Conservation (phyloP, 2,888 invertebrate genomes). For the Caenorhabditis macrosperma region DNA sequence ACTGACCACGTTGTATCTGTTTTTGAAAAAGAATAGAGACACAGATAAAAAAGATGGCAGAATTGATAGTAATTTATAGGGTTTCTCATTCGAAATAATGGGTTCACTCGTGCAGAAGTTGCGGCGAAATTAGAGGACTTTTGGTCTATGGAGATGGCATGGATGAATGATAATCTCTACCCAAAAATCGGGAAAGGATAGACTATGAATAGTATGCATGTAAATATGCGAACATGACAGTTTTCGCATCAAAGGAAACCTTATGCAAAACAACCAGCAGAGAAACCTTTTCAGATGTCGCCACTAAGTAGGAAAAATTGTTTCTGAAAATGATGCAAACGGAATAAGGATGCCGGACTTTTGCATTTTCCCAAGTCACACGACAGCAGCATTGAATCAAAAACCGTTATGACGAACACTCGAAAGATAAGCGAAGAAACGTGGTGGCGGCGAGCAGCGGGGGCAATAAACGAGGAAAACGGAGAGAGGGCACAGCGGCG, state of each 20-base stretch:
- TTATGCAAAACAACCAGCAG: too few species aligned
- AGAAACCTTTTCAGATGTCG: too few species aligned
- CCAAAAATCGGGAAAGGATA: not conserved
- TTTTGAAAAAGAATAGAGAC: not conserved
- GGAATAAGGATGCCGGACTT: too few species aligned
- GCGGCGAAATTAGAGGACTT: constrained; percentile 6
- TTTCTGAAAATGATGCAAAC: constrained; percentile 33
- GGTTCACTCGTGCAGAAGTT: constrained; percentile 45
- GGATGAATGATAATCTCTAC: not conserved
- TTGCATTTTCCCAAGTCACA: constrained; percentile 29
- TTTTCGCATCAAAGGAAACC: too few species aligned
- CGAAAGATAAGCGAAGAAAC: constrained; percentile 28
- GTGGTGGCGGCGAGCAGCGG: constrained; percentile 7
- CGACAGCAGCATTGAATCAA: constrained; percentile 21
- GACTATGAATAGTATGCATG: too few species aligned
- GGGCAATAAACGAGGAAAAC: not conserved
- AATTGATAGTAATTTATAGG: constrained; percentile 32
- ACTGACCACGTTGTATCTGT: constrained; percentile 31
- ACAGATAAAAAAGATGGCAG: not conserved
- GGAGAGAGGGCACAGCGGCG: not conserved
- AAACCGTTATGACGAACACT: constrained; percentile 40
- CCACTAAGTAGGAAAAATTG: too few species aligned
- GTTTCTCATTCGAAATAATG: constrained; percentile 12
- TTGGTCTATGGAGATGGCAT: constrained; percentile 6
- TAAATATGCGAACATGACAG: too few species aligned